Evolutionary conservation across 2,888 invertebrate species (phyloP), one percentile per base, ranked within the genome.

Genomic region (Hirtodrosophila duncani): DNA sequence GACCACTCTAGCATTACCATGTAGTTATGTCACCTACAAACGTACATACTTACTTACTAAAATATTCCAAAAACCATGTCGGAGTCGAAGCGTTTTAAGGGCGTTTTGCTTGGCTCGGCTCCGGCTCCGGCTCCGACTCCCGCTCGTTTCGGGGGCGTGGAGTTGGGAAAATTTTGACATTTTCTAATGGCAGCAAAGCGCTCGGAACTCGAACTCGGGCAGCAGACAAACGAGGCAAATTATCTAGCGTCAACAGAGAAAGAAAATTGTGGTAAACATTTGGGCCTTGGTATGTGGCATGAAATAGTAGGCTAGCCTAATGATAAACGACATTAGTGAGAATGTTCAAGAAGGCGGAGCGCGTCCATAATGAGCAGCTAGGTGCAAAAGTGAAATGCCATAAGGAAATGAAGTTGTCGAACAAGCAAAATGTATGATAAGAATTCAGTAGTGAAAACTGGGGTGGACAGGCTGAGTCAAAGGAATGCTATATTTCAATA

Each of bases 271-370:
- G 41, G 41, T 42, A 48, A 55, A 57, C 24, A 49, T 63, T 55
- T n/a, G n/a, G n/a, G n/a, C n/a, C n/a, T 59, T 48, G 43, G 33
- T 20, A 46, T 34, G 21, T 36, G 53, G 17, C 39, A 38, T 29
- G 36, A 24, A 39, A 36, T 31, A 10, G 41, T 24, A 44, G 55
- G 48, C 60, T 48, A 36, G 55, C 59, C 77, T 77, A 80, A 77
- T 80, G 80, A 77, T 77, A 64, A 80, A 77, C 66, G 80, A 77
- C 77, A 77, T 80, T 77, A 79, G 79, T 57, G 42, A 52, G 6
- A 37, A 24, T 10, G 16, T 14, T 16, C 1, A n/a, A 24, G 23
- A 14, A 1, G 23, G 34, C 31, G 49, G 11, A 14, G 30, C 29
- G 30, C 17, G 21, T 30, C 34, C 50, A 45, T 67, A 67, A 67